phyloP scores from a whole-genome alignment of 2,797 vertebrate species.

The Petrocephalus schoutedeni region DNA sequence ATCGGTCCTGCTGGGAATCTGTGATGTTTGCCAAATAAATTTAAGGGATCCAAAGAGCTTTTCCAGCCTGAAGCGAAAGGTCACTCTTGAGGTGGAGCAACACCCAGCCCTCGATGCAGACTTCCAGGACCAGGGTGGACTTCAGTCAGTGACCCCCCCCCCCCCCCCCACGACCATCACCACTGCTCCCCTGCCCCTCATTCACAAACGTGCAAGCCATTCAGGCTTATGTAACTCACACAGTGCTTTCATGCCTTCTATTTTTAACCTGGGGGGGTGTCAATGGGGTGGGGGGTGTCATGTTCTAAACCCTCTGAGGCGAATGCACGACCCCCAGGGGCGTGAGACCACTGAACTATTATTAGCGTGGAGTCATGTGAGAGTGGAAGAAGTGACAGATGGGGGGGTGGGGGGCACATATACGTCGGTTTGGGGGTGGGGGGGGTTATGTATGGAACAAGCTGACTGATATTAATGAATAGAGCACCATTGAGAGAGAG shows the following conservation, averaged over 20 bases:
- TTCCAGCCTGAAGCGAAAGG: neutral
- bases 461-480: neutral
- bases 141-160: neutral
- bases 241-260: neutral
- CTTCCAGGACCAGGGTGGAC: neutral
- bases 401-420: conserved; percentile 32
- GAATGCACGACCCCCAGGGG: conserved; percentile 43
- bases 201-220: neutral
- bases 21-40: neutral
- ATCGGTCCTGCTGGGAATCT: neutral
- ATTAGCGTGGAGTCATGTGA: conserved; percentile 53
- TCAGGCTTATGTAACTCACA: neutral
- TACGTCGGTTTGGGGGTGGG: neutral
- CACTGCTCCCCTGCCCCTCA: neutral
- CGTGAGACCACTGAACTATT: conserved; percentile 52
- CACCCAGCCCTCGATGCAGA: neutral
- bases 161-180: neutral
- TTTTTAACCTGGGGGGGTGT: neutral
- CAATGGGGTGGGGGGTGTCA: conserved; percentile 20
- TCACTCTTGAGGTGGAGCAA: neutral
- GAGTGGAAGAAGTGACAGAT: conserved; percentile 52
- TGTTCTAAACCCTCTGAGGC: conserved; percentile 62
- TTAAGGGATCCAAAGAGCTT: neutral
- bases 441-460: neutral
- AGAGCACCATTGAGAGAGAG: neutral